Evolutionary conservation across 2,888 invertebrate species (phyloP).

Genomic region (Tachina grossa): DNA sequence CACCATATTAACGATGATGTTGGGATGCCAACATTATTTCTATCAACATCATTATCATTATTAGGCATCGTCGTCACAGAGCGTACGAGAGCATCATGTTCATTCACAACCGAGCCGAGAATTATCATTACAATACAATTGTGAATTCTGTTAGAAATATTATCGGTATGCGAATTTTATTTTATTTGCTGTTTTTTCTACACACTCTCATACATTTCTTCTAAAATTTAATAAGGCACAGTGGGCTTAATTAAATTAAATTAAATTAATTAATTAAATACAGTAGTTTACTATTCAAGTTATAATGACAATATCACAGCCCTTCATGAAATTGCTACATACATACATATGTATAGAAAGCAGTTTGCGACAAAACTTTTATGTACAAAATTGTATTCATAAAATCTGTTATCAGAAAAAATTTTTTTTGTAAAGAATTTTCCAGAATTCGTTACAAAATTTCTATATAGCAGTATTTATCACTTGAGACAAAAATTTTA

Average conservation of each 20-base stretch:
- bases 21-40: slow-evolving; percentile 25
- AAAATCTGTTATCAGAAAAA: too few relatives aligned
- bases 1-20: background rate
- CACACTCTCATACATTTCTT: slow-evolving; percentile 8
- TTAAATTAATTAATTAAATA: too few relatives aligned
- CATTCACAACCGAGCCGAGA: slow-evolving; percentile 14
- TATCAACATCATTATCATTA: slow-evolving; percentile 22
- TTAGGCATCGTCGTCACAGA: background rate
- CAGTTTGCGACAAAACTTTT: too few relatives aligned
- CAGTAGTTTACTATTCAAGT: background rate
- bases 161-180: slow-evolving; percentile 41
- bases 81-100: slow-evolving; percentile 7
- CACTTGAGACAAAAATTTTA: too few relatives aligned
- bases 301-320: too few relatives aligned
- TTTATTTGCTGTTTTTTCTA: slow-evolving; percentile 5
- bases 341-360: too few relatives aligned
- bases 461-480: too few relatives aligned
- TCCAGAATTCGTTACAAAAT: too few relatives aligned
- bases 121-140: slow-evolving; percentile 55
- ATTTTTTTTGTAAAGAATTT: too few relatives aligned
- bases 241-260: background rate
- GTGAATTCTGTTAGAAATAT: slow-evolving; percentile 65
- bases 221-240: slow-evolving; percentile 32
- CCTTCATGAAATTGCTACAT: too few relatives aligned
- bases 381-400: too few relatives aligned